Evolutionary conservation across 2,888 invertebrate genomes (phyloP), one percentile per base, ranked within the genome.

Genomic region (Amphimallon solstitiale): DNA sequence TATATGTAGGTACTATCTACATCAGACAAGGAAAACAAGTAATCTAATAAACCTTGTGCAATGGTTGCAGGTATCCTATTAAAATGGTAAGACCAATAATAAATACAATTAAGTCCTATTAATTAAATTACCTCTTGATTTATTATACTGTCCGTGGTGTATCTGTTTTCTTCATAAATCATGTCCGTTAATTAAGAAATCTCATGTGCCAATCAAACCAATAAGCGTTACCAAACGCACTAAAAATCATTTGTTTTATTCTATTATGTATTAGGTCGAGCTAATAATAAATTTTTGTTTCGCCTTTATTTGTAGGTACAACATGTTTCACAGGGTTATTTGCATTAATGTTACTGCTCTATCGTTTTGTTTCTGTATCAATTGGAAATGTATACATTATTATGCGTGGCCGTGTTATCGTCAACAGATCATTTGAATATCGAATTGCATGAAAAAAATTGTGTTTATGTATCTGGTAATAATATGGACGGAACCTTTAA

Each of bases 111-210:
- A 59, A 15, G 29, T 59, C 17, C 43, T 59, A 59, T 59, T 59
- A 59, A 59, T 59, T 59, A 59, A 59, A 59, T 59, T 59, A 59
- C 14, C 10, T 59, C 43, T 43, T 59, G 56, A 59, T 59, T 59
- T 59, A 59, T 59, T 59, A 59, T 19, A 15, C 19, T 59, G 29
- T 29, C 43, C 10, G 43, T 43, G 29, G 23, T n/a, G 56, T 56
- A 43, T 43, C 43, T 10, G 29, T 43, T 43, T 38, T 43, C 14
- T 14, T 59, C 56, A 59, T 59, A 43, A 59, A 59, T 59, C 56
- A 59, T 59, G 40, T n/a, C 12, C 17, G 43, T 56, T 56, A 59
- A 59, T 43, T 59, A 59, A 59, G 56, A 59, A 59, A 59, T 59
- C 56, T 59, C 15, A 59, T 43, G 43, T 43, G 56, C 15, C 56